Evolutionary conservation across 2,797 vertebrate species (phyloP), one percentile per base, ranked within the genome.

Genomic region (Brotula barbata): DNA sequence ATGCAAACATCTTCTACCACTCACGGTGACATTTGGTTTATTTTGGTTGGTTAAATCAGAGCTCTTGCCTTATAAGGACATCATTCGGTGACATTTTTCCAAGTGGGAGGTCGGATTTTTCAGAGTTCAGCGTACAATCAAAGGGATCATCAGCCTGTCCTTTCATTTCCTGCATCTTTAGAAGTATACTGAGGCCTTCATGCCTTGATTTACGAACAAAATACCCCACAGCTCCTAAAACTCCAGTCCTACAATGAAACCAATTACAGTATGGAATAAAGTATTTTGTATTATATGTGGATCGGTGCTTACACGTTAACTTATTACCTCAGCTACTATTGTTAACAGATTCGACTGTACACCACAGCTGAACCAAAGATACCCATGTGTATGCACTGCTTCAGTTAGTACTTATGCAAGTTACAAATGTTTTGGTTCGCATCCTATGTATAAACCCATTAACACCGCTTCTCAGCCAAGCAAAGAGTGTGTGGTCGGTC

Each of bases 221-320:
- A 14, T 14, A 5, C n/a, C n/a, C n/a, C n/a, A n/a, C n/a, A n/a
- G n/a, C n/a, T n/a, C n/a, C n/a, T n/a, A 70, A 52, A 59, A 62
- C 56, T 64, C 46, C 78, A 56, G 16, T 54, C 66, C 59, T 21
- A n/a, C 55, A 51, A 66, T 47, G 58, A 79, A 44, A 63, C 63
- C 63, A 65, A 67, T 69, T 71, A 37, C 71, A 73, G 81, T 68
- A 58, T 62, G 59, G 48, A 59, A 48, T 52, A 53, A 57, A 58
- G 61, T 59, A 3, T 16, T 73, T 74, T 79, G 55, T 89, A 52
- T 80, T 81, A 64, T 79, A 88, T 85, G 81, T 87, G 62, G 83
- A 85, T 89, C 92, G 94, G 95, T 96, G 95, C 95, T 97, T 93
- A 77, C 77, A 85, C 66, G 86, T 89, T 94, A 95, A 96, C 92